phyloP scores from a whole-genome alignment of 2,797 vertebrate species.

The Lepidocolaptes lacrymiger region DNA sequence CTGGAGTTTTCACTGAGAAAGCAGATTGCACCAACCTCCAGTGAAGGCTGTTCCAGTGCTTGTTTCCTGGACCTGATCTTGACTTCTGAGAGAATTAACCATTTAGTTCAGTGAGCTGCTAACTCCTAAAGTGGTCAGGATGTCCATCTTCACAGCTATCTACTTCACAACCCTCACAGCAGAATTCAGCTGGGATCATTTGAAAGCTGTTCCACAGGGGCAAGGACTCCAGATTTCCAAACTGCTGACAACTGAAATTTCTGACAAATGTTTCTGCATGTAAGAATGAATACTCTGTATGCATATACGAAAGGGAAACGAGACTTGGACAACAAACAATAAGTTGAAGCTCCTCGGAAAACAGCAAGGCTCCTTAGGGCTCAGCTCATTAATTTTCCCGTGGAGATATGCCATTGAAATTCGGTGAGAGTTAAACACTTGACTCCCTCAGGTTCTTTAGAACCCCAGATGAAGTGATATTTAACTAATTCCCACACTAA shows the following conservation, averaged over 20 bases:
- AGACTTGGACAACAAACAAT: conserved; percentile 30
- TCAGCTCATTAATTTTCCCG: conserved; percentile 60
- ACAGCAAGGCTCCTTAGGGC: conserved; percentile 13
- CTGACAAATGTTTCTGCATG: neutral
- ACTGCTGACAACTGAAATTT: neutral
- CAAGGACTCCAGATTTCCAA: neutral
- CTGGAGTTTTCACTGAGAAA: conserved; percentile 11
- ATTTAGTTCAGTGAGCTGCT: neutral
- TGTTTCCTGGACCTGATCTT: conserved; percentile 15
- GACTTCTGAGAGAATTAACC: conserved; percentile 9
- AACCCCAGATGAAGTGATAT: conserved; percentile 47
- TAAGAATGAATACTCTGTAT: neutral
- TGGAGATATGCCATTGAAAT: conserved; percentile 57
- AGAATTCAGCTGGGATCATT: neutral
- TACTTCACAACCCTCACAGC: neutral
- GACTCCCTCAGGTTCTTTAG: conserved; percentile 32
- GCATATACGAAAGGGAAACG: neutral
- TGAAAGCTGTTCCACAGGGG: neutral
- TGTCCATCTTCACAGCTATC: neutral
- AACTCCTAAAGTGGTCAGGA: neutral
- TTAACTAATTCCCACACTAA: conserved; percentile 58
- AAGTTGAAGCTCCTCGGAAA: conserved; percentile 22
- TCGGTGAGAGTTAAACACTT: conserved; percentile 44
- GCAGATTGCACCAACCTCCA: neutral
- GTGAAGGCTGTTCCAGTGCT: neutral